These are phyloP conservation scores for Protophormia terraenovae DNA, from an alignment of 2,888 invertebrate genomes.

Conservation along the genomic window DNA sequence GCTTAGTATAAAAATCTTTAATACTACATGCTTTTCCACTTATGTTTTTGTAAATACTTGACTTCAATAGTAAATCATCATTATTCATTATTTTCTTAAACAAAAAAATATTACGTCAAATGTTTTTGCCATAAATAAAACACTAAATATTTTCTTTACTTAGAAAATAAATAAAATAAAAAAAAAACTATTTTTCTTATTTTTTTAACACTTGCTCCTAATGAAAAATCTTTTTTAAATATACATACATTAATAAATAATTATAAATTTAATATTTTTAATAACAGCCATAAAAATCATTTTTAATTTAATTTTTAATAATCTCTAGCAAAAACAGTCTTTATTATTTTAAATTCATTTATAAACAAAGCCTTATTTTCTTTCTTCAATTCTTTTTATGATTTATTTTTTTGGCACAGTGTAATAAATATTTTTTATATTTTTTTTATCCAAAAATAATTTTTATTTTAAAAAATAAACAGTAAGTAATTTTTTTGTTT, in stretches of 20 bases:
- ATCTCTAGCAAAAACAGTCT: no score
- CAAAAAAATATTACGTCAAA: no score
- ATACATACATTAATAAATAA: no score
- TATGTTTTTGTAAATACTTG: slow-evolving; percentile 1
- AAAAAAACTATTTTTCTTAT: no score
- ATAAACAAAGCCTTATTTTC: background rate
- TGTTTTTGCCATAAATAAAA: no score
- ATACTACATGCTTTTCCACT: slow-evolving; percentile 6
- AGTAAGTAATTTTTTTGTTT: background rate
- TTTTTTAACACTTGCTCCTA: no score
- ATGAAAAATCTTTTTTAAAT: no score
- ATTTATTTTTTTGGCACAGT: slow-evolving; percentile 23
- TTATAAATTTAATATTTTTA: no score
- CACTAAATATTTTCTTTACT: no score
- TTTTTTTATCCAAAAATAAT: slow-evolving; percentile 21
- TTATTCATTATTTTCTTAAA: background rate
- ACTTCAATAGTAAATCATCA: background rate
- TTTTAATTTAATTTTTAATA: background rate
- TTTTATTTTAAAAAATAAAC: background rate
- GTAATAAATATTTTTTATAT: slow-evolving; percentile 10
- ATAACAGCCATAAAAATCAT: no score
- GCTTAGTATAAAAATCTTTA: background rate
- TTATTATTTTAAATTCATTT: background rate
- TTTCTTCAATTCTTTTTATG: background rate
- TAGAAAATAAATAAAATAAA: no score